phyloP scores from a whole-genome alignment of 2,888 invertebrate genomes.

The Nudaria mundana region DNA sequence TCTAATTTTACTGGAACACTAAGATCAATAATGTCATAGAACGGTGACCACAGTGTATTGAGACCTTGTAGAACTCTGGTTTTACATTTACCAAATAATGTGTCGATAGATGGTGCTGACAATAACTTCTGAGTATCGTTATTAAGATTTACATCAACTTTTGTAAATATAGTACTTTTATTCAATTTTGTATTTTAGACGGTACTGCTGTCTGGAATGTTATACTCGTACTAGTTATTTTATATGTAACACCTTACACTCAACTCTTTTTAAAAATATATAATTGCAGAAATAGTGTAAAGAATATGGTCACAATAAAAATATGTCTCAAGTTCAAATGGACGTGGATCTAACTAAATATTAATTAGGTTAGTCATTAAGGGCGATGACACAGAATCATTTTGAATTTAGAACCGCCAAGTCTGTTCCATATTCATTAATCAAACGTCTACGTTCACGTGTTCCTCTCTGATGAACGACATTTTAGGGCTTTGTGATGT shows the following conservation, averaged over 20 bases:
- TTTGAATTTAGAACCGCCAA: conserved; percentile 26
- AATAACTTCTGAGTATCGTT: neutral
- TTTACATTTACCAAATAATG: neutral
- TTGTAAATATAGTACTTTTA: neutral
- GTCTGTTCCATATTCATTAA: conserved; percentile 32
- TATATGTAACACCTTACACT: neutral
- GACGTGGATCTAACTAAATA: conserved; percentile 12
- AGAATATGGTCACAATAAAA: neutral
- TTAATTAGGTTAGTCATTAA: conserved; percentile 33
- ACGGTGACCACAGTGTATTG: conserved; percentile 8
- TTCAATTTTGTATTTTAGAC: neutral
- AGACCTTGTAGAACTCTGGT: neutral
- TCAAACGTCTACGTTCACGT: conserved; percentile 16
- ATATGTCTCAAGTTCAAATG: conserved; percentile 7
- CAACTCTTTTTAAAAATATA: neutral
- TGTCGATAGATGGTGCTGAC: neutral
- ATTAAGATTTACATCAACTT: neutral
- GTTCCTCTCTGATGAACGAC: conserved; percentile 14
- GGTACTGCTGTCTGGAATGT: no score
- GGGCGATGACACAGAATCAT: conserved; percentile 21
- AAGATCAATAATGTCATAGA: conserved; percentile 11
- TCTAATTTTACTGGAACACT: conserved; percentile 18
- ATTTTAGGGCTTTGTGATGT: conserved; percentile 3
- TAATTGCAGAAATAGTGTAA: neutral
- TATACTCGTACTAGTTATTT: neutral